Percentiles rank a stretch among this genome's conserved stretches.
phyloP scores from a whole-genome alignment of 2,113 vertebrate genomes.

The Spea multiplicata region DNA sequence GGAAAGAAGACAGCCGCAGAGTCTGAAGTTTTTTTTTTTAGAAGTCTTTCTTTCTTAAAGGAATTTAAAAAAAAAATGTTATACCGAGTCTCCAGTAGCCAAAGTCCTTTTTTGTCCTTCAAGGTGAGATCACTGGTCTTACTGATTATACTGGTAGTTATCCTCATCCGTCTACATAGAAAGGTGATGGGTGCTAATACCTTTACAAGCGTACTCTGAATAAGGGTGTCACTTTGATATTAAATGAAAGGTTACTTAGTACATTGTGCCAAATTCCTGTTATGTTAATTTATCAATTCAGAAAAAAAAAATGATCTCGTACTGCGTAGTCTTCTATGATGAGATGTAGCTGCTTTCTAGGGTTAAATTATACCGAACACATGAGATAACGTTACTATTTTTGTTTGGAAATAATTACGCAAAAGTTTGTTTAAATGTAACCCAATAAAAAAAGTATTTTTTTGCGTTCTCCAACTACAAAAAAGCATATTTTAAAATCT shows the following conservation, averaged over 20 bases:
- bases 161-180: too few species aligned
- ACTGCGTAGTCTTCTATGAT: conserved; percentile 43
- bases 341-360: conserved; percentile 33
- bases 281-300: conserved; percentile 44
- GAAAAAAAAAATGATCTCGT: conserved; percentile 36
- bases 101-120: too few species aligned
- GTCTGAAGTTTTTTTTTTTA: too few species aligned
- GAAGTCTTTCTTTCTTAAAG: too few species aligned
- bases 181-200: not conserved
- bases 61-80: too few species aligned
- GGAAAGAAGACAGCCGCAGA: too few species aligned
- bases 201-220: not conserved
- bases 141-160: too few species aligned
- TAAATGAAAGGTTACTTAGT: conserved; percentile 10
- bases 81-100: too few species aligned
- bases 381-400: conserved; percentile 31
- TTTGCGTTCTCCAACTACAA: not conserved
- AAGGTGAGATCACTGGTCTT: too few species aligned
- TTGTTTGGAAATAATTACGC: conserved; percentile 3
- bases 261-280: conserved; percentile 34
- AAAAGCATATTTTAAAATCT: not conserved
- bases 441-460: not conserved
- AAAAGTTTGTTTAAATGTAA: conserved; percentile 6
- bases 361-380: conserved; percentile 29
- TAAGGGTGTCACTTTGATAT: not conserved